Conservation (phyloP, 2,797 vertebrate species). For the Trachurus trachurus region DNA sequence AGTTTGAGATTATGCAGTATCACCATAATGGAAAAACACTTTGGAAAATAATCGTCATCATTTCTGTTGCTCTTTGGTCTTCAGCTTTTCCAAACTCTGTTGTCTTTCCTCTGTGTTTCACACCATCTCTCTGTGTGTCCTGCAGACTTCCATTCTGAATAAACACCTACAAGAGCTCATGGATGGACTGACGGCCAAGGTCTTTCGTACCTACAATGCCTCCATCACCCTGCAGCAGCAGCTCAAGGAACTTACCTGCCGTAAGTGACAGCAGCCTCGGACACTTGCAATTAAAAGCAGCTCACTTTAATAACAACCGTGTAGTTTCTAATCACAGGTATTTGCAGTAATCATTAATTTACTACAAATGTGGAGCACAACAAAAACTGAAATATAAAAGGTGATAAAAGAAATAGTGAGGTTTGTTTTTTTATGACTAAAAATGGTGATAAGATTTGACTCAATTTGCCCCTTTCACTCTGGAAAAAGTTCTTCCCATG, state of each 20-base stretch:
- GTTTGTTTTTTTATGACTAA: not conserved
- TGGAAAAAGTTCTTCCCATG: not conserved
- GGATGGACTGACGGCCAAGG: constrained; percentile 97
- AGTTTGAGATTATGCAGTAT: too few species aligned
- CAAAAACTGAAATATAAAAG: not conserved
- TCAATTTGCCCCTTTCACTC: not conserved
- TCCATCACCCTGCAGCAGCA: constrained; percentile 98
- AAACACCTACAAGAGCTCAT: constrained; percentile 98
- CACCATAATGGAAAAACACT: too few species aligned
- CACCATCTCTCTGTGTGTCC: constrained; percentile 18
- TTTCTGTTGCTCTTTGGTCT: not conserved
- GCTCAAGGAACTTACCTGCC: constrained; percentile 92
- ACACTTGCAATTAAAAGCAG: not conserved
- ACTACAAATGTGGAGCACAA: not conserved
- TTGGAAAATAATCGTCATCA: not conserved
- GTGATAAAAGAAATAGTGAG: not conserved
- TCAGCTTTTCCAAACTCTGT: not conserved
- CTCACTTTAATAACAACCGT: not conserved
- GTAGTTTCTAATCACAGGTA: not conserved
- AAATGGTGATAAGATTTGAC: not conserved
- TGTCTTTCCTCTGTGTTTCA: not conserved
- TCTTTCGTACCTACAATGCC: constrained; percentile 97
- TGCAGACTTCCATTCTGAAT: constrained; percentile 95
- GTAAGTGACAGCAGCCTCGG: constrained; percentile 84
- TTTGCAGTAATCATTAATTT: not conserved